phyloP scores from a whole-genome alignment of 37 sponge, comb jelly and placozoan species.

The Beroe forskalii region DNA sequence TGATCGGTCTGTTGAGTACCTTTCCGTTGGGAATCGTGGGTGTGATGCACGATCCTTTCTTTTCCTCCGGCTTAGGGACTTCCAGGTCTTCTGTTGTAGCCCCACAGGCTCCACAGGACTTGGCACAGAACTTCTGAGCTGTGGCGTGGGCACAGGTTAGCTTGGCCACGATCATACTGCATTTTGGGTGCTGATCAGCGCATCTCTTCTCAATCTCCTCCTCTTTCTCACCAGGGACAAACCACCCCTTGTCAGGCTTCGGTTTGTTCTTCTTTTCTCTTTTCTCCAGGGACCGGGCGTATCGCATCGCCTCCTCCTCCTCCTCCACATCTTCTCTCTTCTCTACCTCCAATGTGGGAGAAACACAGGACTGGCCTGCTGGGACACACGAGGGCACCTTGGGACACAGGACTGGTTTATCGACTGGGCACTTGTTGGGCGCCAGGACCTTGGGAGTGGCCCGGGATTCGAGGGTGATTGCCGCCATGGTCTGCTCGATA shows the following conservation, averaged over 20 bases:
- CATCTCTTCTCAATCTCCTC: neutral
- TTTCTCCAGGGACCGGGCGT: neutral
- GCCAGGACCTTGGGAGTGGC: neutral
- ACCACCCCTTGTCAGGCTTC: neutral
- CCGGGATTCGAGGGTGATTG: neutral
- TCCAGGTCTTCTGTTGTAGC: neutral
- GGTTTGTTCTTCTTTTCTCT: neutral
- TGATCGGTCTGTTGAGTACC: neutral
- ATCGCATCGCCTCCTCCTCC: neutral
- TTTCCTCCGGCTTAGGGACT: neutral
- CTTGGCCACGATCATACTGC: too few species aligned
- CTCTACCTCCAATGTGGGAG: neutral
- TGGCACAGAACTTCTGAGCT: too few species aligned
- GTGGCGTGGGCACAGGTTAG: too few species aligned
- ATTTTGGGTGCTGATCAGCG: too few species aligned
- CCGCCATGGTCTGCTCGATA: neutral
- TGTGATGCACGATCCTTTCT: neutral
- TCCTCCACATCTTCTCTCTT: neutral
- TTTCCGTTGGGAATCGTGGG: neutral
- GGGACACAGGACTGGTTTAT: neutral
- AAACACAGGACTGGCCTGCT: neutral
- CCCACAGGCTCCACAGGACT: neutral
- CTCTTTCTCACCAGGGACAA: neutral
- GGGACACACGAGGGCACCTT: neutral
- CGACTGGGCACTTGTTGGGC: neutral